phyloP scores from a whole-genome alignment of 2,113 vertebrate genomes.

The Dinomys branickii region DNA sequence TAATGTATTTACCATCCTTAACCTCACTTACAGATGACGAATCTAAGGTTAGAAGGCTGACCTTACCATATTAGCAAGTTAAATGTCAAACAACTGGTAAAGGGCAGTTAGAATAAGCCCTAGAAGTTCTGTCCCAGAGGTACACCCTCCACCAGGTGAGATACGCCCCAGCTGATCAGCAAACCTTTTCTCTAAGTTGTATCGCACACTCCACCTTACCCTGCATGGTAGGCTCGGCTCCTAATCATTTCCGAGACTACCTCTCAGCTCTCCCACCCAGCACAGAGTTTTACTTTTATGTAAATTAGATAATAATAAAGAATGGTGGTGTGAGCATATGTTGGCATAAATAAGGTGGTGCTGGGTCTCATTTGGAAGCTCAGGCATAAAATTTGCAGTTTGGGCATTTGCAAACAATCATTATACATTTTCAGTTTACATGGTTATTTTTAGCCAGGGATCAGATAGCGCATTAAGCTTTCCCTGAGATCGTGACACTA shows the following conservation, averaged over 20 bases:
- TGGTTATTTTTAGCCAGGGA: not conserved
- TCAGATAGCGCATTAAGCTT: not conserved
- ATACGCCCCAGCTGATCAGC: not conserved
- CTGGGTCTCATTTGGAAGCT: not conserved
- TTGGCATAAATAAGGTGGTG: not conserved
- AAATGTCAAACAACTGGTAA: not conserved
- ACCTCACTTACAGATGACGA: not conserved
- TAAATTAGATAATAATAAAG: not conserved
- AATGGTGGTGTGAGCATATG: not conserved
- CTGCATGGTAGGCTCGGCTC: not conserved
- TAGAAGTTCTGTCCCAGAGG: not conserved
- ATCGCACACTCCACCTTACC: not conserved
- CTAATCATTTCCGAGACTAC: not conserved
- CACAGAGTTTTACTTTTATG: not conserved
- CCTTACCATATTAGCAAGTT: not conserved
- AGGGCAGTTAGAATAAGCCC: not conserved
- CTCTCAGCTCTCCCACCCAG: not conserved
- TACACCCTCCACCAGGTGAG: not conserved
- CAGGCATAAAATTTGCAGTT: not conserved
- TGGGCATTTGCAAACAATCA: not conserved
- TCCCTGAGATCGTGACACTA: not conserved
- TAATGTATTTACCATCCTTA: not conserved
- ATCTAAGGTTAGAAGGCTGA: not conserved
- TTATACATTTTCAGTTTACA: not conserved
- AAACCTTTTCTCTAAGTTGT: not conserved